phyloP scores from a whole-genome alignment of 2,888 invertebrate species.

The Tubiluchus corallicola region DNA sequence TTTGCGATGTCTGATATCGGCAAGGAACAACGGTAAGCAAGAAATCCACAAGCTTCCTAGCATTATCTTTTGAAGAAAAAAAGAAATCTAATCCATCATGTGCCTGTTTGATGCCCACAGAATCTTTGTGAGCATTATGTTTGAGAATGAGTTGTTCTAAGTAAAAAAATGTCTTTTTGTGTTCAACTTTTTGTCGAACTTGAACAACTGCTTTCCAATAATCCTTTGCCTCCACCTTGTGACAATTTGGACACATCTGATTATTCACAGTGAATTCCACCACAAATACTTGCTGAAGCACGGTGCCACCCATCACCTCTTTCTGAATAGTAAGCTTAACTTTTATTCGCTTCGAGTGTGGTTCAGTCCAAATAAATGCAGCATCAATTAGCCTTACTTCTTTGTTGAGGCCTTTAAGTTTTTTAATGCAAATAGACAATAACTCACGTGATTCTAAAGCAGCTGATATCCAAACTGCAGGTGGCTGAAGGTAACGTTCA shows the following conservation, averaged over 20 bases:
- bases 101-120: conserved; percentile 67
- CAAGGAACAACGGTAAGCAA: conserved; percentile 60
- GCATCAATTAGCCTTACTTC: conserved; percentile 83
- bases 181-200: conserved; percentile 43
- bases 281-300: conserved; percentile 81
- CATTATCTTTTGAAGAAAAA: conserved; percentile 68
- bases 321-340: conserved; percentile 87
- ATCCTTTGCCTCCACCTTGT: conserved; percentile 87
- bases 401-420: conserved; percentile 62
- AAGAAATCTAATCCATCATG: conserved; percentile 87
- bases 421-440: conserved; percentile 66
- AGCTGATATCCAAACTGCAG: conserved; percentile 27
- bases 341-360: conserved; percentile 92
- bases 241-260: conserved; percentile 96
- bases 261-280: conserved; percentile 77
- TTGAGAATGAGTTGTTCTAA: conserved; percentile 91
- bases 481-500: conserved; percentile 70
- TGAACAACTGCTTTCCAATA: conserved; percentile 75
- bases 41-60: conserved; percentile 89
- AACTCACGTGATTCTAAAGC: conserved; percentile 78
- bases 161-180: conserved; percentile 92
- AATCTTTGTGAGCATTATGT: conserved; percentile 73
- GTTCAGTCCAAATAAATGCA: conserved; percentile 95
- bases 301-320: conserved; percentile 72
- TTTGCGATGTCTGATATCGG: conserved; percentile 69